Evolutionary conservation across 1,140 invertebrate genomes (phyloP).

Genomic region (Oryzaephilus surinamensis): DNA sequence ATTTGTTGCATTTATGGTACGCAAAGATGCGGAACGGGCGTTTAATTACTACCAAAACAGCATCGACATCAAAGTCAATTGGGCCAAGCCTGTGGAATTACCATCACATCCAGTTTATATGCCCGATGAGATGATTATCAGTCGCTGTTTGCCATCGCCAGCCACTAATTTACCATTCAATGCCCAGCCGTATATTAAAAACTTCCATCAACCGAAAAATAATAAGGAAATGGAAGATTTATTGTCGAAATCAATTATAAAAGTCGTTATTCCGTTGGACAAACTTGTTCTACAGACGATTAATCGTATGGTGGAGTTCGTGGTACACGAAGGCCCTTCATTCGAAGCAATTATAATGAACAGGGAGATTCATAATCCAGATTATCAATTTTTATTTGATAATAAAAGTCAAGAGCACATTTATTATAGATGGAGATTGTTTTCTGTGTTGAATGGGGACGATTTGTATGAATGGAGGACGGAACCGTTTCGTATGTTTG

Average conservation of each 20-base stretch:
- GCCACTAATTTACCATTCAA: conserved; percentile 92
- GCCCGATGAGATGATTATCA: conserved; percentile 71
- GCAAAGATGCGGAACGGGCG: conserved; percentile 76
- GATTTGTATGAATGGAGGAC: conserved; percentile 78
- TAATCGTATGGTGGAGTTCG: conserved; percentile 98
- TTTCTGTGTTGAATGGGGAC: conserved; percentile 92
- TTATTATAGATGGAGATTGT: conserved; percentile 98
- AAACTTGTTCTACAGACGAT: conserved; percentile 63
- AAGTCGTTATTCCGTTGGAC: conserved; percentile 78
- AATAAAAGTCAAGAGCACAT: conserved; percentile 93
- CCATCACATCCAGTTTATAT: conserved; percentile 94
- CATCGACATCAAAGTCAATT: conserved; percentile 96
- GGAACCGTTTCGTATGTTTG: conserved; percentile 96
- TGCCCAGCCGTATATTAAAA: conserved; percentile 79
- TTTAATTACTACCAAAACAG: conserved; percentile 67
- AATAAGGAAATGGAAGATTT: conserved; percentile 64
- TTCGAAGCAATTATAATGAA: conserved; percentile 99
- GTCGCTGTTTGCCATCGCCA: conserved; percentile 67
- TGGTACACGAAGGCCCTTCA: conserved; percentile 94
- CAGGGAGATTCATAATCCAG: conserved; percentile 89
- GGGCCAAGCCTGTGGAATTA: conserved; percentile 91
- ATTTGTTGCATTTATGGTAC: conserved; percentile 87
- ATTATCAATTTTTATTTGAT: conserved; percentile 93
- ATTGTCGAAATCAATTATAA: conserved; percentile 83
- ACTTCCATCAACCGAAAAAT: conserved; percentile 46